These are phyloP conservation scores for Diplolepis rosae DNA, from an alignment of 2,888 invertebrate species.

Conservation along the genomic window DNA sequence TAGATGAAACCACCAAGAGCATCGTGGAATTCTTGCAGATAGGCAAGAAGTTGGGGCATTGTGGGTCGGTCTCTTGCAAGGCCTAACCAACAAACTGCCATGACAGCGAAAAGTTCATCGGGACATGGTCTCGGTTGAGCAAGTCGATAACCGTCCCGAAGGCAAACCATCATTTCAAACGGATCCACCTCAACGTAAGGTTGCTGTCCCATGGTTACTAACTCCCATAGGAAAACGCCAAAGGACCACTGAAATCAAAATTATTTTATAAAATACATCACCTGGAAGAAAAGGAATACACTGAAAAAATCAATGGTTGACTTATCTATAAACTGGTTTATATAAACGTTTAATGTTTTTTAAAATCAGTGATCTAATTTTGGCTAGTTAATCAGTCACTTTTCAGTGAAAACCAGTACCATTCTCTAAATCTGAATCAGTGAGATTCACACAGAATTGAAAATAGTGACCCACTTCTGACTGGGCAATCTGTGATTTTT, in stretches of 20 bases:
- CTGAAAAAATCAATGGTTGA: too few relatives aligned
- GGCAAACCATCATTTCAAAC: conserved; percentile 90
- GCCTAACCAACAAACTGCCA: conserved; percentile 85
- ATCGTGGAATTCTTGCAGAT: conserved; percentile 83
- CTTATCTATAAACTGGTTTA: too few relatives aligned
- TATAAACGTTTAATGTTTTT: too few relatives aligned
- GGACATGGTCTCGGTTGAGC: conserved; percentile 95
- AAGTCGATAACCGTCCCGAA: conserved; percentile 91
- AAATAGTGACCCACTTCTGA: too few relatives aligned
- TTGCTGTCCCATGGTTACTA: conserved; percentile 91
- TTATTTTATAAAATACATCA: too few relatives aligned
- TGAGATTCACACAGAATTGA: too few relatives aligned
- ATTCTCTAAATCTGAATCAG: too few relatives aligned
- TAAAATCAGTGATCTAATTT: too few relatives aligned
- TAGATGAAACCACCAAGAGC: conserved; percentile 82
- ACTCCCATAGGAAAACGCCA: conserved; percentile 96
- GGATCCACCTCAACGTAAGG: conserved; percentile 95
- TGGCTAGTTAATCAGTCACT: too few relatives aligned
- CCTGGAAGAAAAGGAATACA: too few relatives aligned
- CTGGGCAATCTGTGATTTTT: too few relatives aligned
- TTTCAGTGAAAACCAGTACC: too few relatives aligned
- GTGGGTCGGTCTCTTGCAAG: conserved; percentile 80
- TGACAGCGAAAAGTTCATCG: conserved; percentile 90
- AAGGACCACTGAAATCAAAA: conserved; percentile 86
- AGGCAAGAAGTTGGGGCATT: conserved; percentile 82